Evolutionary conservation across 2,797 vertebrate genomes (phyloP).

Genomic region (Pitangus sulphuratus): DNA sequence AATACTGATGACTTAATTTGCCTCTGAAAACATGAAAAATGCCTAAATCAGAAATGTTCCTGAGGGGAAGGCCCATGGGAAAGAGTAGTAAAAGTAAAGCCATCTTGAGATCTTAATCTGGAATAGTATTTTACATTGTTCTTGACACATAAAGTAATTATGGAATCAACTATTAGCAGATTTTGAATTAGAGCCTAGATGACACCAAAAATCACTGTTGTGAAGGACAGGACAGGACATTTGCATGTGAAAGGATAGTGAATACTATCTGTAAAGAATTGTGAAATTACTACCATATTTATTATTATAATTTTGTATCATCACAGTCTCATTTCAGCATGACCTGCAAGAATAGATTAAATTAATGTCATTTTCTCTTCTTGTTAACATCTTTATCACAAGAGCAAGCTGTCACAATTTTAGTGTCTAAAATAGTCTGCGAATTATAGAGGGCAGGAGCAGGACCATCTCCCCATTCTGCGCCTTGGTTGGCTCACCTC

Average conservation of each 20-base stretch:
- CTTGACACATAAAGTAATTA: slow-evolving; percentile 72
- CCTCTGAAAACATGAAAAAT: neutral
- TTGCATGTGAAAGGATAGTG: slow-evolving; percentile 80
- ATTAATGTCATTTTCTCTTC: slow-evolving; percentile 84
- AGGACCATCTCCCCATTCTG: slow-evolving; percentile 61
- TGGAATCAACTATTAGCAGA: slow-evolving; percentile 72
- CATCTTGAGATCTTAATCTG: slow-evolving; percentile 43
- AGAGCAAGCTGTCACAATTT: slow-evolving; percentile 83
- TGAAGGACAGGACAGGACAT: slow-evolving; percentile 73
- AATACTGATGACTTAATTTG: slow-evolving; percentile 6
- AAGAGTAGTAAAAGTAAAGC: slow-evolving; percentile 38
- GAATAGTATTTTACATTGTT: slow-evolving; percentile 52
- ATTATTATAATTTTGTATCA: slow-evolving; percentile 84
- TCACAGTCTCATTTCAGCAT: slow-evolving; percentile 81
- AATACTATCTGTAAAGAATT: slow-evolving; percentile 78
- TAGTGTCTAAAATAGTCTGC: slow-evolving; percentile 69
- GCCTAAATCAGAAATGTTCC: slow-evolving; percentile 3
- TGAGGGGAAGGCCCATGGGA: neutral
- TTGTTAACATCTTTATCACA: slow-evolving; percentile 84
- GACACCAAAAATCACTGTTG: slow-evolving; percentile 77
- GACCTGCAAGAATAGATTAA: slow-evolving; percentile 84
- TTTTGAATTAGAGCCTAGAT: slow-evolving; percentile 73
- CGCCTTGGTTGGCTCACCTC: slow-evolving; percentile 52
- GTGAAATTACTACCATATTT: slow-evolving; percentile 83
- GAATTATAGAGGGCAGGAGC: slow-evolving; percentile 71